Evolutionary conservation across 2,888 invertebrate species (phyloP), one percentile per base, ranked within the genome.

Genomic region (Falcaria lacertinaria): DNA sequence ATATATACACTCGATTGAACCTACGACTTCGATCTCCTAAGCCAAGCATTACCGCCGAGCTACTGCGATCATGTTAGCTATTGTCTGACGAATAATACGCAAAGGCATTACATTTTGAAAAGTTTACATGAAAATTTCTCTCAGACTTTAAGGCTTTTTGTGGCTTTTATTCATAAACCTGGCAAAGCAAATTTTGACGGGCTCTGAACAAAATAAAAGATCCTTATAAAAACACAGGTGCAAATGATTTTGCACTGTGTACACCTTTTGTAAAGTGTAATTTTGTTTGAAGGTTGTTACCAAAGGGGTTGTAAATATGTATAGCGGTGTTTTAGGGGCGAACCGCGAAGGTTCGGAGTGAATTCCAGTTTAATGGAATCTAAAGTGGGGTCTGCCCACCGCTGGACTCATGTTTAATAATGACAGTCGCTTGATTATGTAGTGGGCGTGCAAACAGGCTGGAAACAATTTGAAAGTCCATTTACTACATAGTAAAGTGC

Each of bases 281-380:
- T 73, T 64, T 68, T 56, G 63, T 63, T 66, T 63, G 64, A 52
- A 52, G 52, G 57, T 56, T 60, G 52, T 67, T 61, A 48, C 36
- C 41, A 56, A 44, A 55, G 38, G 46, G 41, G 39, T 52, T 56
- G 66, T 76, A 73, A 76, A 76, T 77, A 78, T 77, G 75, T 74
- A 74, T 75, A 62, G 54, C 69, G 64, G 60, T 62, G 61, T 62
- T 68, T 67, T 62, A 64, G 54, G n/a, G 58, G 42, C 53, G 54
- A 50, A 53, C 58, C 58, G 59, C 58, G 63, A 66, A 70, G 75
- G 71, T 69, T 71, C 65, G 65, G 65, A 70, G 68, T 64, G 67
- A 64, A 63, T 62, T 65, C 16, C 22, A 63, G 56, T 66, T 67
- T 76, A 76, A 80, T 78, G 75, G 76, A 69, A 70, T 68, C 69